Evolutionary conservation across 2,113 vertebrate species (phyloP).

Genomic region (Montifringilla adamsi): DNA sequence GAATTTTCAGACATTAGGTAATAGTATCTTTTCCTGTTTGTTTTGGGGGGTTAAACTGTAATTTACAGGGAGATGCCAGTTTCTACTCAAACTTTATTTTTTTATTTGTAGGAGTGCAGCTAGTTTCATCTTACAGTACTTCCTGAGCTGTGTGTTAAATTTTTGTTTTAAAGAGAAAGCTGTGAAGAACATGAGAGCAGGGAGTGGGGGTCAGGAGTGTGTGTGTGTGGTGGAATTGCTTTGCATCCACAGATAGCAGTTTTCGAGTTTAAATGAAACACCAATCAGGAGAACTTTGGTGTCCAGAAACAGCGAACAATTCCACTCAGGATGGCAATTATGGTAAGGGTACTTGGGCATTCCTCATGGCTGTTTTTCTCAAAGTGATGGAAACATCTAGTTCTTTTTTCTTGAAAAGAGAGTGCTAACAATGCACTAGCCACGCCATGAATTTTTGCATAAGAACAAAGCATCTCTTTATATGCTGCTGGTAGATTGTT

Average conservation of each 20-base stretch:
- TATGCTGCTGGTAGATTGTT: background rate
- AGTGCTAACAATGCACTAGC: background rate
- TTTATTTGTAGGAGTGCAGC: background rate
- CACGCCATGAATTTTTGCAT: background rate
- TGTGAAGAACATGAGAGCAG: background rate
- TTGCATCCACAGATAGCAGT: background rate
- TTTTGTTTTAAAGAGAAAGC: conserved; percentile 20
- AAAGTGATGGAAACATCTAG: background rate
- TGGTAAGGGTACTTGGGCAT: background rate
- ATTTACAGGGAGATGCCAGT: background rate
- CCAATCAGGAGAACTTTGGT: background rate
- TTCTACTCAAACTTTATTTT: background rate
- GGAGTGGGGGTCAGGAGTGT: fast-evolving
- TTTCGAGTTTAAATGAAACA: background rate
- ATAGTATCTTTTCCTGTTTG: conserved; percentile 55
- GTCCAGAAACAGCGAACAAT: background rate
- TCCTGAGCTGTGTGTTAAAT: background rate
- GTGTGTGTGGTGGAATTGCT: background rate
- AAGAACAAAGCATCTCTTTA: background rate
- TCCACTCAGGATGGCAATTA: background rate
- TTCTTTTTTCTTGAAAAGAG: background rate
- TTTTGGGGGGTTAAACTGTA: background rate
- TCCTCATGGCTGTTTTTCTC: background rate
- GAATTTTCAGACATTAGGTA: conserved; percentile 67
- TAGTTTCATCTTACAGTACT: conserved; percentile 3